phyloP scores from a whole-genome alignment of 2,888 invertebrate genomes.

The Molorchus minor region DNA sequence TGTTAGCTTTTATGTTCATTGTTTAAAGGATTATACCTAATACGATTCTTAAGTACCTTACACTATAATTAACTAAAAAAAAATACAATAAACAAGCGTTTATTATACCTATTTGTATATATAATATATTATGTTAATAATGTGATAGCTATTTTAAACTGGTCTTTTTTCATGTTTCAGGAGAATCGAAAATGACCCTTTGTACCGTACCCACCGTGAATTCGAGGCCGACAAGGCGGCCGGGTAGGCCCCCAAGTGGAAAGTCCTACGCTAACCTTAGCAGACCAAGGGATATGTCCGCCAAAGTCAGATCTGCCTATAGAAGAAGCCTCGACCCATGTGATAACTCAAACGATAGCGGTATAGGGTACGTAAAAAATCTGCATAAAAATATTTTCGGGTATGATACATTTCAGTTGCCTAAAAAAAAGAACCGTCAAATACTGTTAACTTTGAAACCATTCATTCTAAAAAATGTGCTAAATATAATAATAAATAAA shows the following conservation, averaged over 20 bases:
- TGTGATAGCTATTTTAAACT: not conserved
- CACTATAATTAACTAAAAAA: not conserved
- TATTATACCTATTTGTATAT: not conserved
- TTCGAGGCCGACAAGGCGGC: slow-evolving; percentile 73
- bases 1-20: slow-evolving; percentile 11
- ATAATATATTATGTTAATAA: too few species aligned
- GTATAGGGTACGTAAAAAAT: slow-evolving; percentile 74
- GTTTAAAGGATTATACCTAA: slow-evolving; percentile 4
- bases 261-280: slow-evolving; percentile 57
- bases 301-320: slow-evolving; percentile 58
- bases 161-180: slow-evolving; percentile 41
- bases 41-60: slow-evolving; percentile 1
- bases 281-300: slow-evolving; percentile 55
- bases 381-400: too few species aligned
- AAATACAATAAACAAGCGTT: not conserved
- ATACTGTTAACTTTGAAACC: too few species aligned
- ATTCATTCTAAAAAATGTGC: too few species aligned
- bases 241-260: slow-evolving; percentile 69
- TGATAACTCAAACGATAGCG: slow-evolving; percentile 91
- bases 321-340: slow-evolving; percentile 69
- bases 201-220: slow-evolving; percentile 74
- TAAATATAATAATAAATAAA: too few species aligned
- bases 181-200: slow-evolving; percentile 74
- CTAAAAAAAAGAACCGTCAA: too few species aligned
- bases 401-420: too few species aligned